phyloP scores from a whole-genome alignment of 2,888 invertebrate genomes.

The Fabriciana adippe region DNA sequence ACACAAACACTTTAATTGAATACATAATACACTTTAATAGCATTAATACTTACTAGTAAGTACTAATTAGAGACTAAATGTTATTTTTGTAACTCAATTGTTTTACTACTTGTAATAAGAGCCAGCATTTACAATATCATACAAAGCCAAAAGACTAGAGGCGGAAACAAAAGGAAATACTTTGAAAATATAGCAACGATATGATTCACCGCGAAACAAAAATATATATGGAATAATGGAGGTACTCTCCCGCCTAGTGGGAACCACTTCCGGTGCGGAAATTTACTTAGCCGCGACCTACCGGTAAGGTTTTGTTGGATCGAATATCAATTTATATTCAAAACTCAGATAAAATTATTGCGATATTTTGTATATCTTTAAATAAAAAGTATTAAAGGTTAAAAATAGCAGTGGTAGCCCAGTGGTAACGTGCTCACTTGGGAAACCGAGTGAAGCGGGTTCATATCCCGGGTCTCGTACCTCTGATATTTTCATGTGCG shows the following conservation, averaged over 20 bases:
- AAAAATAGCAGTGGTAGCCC: no score
- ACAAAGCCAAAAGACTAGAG: conserved; percentile 1
- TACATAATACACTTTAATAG: no score
- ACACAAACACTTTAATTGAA: no score
- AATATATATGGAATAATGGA: conserved; percentile 61
- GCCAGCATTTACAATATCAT: conserved; percentile 10
- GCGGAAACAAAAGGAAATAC: conserved; percentile 12
- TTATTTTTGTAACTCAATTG: neutral
- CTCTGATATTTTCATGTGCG: no score
- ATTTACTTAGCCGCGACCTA: conserved; percentile 69
- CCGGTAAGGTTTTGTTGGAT: conserved; percentile 44
- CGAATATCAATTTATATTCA: conserved; percentile 33
- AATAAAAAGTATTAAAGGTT: neutral
- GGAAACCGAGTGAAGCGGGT: no score
- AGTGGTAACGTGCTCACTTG: no score
- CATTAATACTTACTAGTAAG: no score
- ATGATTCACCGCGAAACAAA: conserved; percentile 35
- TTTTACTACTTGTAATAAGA: neutral
- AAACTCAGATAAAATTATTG: conserved; percentile 3
- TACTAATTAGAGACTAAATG: no score
- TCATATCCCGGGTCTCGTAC: no score
- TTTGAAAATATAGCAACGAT: conserved; percentile 1
- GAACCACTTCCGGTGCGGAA: conserved; percentile 71
- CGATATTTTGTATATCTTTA: neutral
- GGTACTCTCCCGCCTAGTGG: conserved; percentile 64